A percentile compares a stretch with the other conserved stretches of the same genome.
Conservation (phyloP, 2,888 invertebrate genomes). For the Acleris laterana region DNA sequence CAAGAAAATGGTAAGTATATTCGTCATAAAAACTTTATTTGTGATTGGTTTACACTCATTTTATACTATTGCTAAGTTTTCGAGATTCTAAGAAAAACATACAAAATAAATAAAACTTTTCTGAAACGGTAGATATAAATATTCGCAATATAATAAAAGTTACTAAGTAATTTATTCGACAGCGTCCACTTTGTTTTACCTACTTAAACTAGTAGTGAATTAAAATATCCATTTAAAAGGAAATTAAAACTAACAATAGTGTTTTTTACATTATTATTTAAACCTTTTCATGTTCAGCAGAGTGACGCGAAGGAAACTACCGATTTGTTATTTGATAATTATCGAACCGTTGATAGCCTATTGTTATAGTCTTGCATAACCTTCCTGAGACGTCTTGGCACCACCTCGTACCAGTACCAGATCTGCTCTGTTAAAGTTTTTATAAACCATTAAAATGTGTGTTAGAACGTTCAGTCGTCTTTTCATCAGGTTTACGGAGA, state of each 20-base stretch:
- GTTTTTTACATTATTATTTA: constrained; percentile 47
- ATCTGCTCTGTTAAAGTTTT: constrained; percentile 46
- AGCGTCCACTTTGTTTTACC: constrained; percentile 15
- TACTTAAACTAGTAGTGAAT: constrained; percentile 8
- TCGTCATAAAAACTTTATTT: neutral
- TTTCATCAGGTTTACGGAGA: constrained; percentile 26
- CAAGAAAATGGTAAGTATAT: constrained; percentile 76
- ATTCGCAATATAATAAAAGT: neutral
- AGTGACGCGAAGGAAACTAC: constrained; percentile 72
- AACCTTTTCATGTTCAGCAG: constrained; percentile 57
- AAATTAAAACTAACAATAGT: constrained; percentile 33
- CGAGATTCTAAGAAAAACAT: no score
- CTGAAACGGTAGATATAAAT: no score
- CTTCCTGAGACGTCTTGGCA: constrained; percentile 69
- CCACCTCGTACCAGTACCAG: constrained; percentile 54
- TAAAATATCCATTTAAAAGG: constrained; percentile 11
- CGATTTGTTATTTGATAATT: constrained; percentile 69
- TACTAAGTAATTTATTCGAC: constrained; percentile 1
- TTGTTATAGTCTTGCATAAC: constrained; percentile 65
- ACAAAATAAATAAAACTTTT: no score
- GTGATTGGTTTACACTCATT: no score
- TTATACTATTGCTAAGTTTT: no score
- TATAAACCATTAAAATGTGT: constrained; percentile 43
- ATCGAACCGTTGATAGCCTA: constrained; percentile 70
- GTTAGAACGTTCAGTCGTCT: constrained; percentile 39